Evolutionary conservation across 2,113 vertebrate species (phyloP).

Genomic region (Gnathonemus echidnorhynchus): DNA sequence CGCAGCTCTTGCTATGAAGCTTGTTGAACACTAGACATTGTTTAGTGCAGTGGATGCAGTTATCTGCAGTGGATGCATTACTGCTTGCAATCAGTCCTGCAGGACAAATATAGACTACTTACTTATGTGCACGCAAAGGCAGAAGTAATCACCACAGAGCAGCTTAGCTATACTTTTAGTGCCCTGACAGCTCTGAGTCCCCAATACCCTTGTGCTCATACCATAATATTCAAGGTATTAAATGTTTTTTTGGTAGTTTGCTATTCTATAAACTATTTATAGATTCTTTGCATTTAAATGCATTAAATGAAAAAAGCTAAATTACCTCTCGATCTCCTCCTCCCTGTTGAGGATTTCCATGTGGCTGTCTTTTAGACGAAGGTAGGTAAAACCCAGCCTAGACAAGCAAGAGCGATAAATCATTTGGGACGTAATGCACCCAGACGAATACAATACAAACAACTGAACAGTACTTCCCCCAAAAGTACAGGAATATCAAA

Average conservation of each 20-base stretch:
- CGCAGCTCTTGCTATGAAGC: background rate
- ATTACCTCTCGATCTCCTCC: conserved; percentile 79
- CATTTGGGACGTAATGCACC: background rate
- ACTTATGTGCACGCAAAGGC: background rate
- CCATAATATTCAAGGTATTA: background rate
- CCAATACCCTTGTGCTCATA: background rate
- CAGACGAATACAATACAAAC: background rate
- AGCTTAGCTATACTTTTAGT: background rate
- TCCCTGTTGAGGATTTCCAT: conserved; percentile 91
- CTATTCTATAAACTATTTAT: background rate
- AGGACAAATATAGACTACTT: background rate
- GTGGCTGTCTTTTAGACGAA: conserved; percentile 81
- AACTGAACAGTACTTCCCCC: background rate
- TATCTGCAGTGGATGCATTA: background rate
- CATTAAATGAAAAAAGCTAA: background rate
- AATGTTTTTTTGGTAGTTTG: background rate
- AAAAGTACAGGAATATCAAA: background rate
- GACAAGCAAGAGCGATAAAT: background rate
- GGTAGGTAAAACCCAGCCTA: conserved; percentile 87
- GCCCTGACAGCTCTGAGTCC: background rate
- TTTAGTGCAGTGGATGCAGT: background rate
- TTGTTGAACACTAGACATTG: background rate
- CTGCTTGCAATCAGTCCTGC: background rate
- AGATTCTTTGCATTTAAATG: background rate
- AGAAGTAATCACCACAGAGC: background rate